These are phyloP conservation scores for Geotrypetes seraphini DNA, from an alignment of 2,797 vertebrate genomes.

Conservation along the genomic window DNA sequence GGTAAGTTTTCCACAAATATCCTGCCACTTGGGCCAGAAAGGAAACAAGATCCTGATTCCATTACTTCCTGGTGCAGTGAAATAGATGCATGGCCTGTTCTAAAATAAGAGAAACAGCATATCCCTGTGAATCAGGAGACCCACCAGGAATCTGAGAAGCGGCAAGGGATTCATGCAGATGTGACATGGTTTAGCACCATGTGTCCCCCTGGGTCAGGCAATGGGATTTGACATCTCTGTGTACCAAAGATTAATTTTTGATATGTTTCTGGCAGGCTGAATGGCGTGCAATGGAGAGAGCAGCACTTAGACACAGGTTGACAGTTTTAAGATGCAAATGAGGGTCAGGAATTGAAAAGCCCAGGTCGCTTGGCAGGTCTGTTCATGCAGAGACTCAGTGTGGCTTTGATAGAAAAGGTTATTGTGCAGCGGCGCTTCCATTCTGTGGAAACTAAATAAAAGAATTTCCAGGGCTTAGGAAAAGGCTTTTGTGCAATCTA, in stretches of 20 bases:
- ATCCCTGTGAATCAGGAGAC: too few species aligned
- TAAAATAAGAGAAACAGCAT: too few species aligned
- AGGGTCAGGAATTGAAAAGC: conserved; percentile 29
- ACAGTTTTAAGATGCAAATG: conserved; percentile 39
- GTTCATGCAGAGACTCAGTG: conserved; percentile 8
- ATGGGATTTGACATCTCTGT: neutral
- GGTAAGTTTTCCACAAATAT: too few species aligned
- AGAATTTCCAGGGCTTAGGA: conserved; percentile 20
- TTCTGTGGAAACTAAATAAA: conserved; percentile 8
- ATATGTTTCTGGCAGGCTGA: neutral
- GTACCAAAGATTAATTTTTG: neutral
- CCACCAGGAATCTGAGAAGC: neutral
- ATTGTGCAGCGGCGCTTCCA: conserved; percentile 15
- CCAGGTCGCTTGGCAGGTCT: conserved; percentile 11
- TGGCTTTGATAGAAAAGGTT: conserved; percentile 23
- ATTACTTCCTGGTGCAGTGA: too few species aligned
- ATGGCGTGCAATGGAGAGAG: neutral
- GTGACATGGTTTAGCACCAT: fast-evolving
- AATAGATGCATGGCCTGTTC: too few species aligned
- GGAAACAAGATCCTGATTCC: too few species aligned
- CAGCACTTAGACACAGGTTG: neutral
- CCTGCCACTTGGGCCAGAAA: too few species aligned
- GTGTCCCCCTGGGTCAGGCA: neutral
- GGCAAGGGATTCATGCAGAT: fast-evolving
- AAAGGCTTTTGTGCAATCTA: conserved; percentile 27